These are phyloP conservation scores for Iphiclides podalirius DNA, from an alignment of 2,888 invertebrate species.

Conservation along the genomic window DNA sequence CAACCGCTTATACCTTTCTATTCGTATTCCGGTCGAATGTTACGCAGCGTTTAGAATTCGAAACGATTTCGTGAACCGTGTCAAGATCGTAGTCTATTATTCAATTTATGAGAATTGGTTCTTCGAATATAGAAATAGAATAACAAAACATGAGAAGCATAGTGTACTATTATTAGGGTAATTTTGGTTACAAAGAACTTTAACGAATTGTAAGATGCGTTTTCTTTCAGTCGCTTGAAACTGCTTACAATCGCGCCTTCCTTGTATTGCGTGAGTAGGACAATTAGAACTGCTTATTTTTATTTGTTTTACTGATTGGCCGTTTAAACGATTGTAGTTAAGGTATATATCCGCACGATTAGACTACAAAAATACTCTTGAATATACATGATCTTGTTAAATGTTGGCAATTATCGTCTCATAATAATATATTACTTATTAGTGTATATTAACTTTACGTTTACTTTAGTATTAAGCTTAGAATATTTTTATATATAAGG, in stretches of 20 bases:
- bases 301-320: background rate
- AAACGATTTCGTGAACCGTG: conserved; percentile 63
- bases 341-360: too few species aligned
- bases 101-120: conserved; percentile 43
- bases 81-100: conserved; percentile 70
- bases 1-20: conserved; percentile 47
- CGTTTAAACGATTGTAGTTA: background rate
- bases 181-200: conserved; percentile 35
- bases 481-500: too few species aligned
- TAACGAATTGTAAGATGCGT: conserved; percentile 38
- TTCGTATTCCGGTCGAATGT: conserved; percentile 56
- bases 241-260: conserved; percentile 37
- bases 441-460: too few species aligned
- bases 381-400: too few species aligned
- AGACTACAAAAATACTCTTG: too few species aligned
- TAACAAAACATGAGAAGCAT: conserved; percentile 42
- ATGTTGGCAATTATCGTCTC: too few species aligned
- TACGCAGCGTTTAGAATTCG: conserved; percentile 61
- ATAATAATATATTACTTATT: too few species aligned
- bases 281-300: conserved; percentile 4
- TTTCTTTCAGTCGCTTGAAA: conserved; percentile 40
- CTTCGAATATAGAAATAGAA: conserved; percentile 48
- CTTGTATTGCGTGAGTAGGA: conserved; percentile 38
- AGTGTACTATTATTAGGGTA: conserved; percentile 35
- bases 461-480: too few species aligned